These are phyloP conservation scores for Eristalis tenax DNA, from an alignment of 2,888 invertebrate genomes.

Conservation along the genomic window DNA sequence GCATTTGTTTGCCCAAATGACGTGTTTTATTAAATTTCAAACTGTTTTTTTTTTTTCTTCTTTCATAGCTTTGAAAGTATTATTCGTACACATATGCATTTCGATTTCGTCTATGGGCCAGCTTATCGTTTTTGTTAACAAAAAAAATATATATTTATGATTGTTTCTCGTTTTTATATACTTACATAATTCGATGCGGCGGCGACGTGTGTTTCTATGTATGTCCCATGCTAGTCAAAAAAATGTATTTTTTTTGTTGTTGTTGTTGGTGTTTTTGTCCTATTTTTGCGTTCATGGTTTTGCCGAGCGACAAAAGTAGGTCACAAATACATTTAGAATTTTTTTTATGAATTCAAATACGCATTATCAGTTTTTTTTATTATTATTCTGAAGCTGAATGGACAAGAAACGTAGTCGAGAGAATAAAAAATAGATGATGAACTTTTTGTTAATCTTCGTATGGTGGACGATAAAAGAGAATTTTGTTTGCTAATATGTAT, in stretches of 20 bases:
- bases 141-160: background rate
- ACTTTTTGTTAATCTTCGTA: background rate
- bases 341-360: constrained; percentile 21
- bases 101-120: constrained; percentile 5
- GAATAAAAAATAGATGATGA: background rate
- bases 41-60: constrained; percentile 9
- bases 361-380: constrained; percentile 26
- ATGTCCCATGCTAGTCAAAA: constrained; percentile 69
- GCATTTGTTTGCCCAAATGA: constrained; percentile 47
- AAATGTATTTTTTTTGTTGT: constrained; percentile 73
- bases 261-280: constrained; percentile 73
- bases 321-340: constrained; percentile 42
- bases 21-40: constrained; percentile 40
- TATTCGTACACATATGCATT: constrained; percentile 3
- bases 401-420: background rate
- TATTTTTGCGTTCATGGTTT: constrained; percentile 73
- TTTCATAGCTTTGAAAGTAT: constrained; percentile 20
- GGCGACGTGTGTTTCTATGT: constrained; percentile 6
- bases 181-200: constrained; percentile 43
- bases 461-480: background rate
- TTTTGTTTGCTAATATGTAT: background rate
- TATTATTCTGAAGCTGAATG: background rate
- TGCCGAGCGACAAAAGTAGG: constrained; percentile 52
- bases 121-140: constrained; percentile 28
- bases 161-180: constrained; percentile 34